Evolutionary conservation across 2,113 vertebrate species (phyloP).

Genomic region (Boleophthalmus pectinirostris): DNA sequence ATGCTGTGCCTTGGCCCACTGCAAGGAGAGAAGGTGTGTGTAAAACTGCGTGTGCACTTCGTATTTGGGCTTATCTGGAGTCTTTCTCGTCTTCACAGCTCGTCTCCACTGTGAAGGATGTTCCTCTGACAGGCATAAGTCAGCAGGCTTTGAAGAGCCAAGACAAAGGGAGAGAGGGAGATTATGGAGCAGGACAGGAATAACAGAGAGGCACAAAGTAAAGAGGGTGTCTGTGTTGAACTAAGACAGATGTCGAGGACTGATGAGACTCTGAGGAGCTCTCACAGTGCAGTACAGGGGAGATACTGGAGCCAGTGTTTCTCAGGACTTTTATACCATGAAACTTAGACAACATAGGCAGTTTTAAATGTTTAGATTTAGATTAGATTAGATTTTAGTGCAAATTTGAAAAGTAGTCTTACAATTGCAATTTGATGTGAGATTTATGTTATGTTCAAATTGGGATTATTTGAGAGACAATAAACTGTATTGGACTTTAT

Average conservation of each 20-base stretch:
- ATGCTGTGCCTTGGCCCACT: slow-evolving; percentile 84
- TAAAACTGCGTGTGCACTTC: slow-evolving; percentile 26
- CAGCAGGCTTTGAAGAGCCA: slow-evolving; percentile 58
- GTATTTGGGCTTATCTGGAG: slow-evolving; percentile 41
- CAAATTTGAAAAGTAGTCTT: not conserved
- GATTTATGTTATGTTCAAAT: too few relatives aligned
- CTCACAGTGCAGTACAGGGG: slow-evolving; percentile 48
- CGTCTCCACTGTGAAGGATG: slow-evolving; percentile 57
- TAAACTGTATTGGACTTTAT: too few relatives aligned
- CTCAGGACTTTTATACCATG: slow-evolving; percentile 16
- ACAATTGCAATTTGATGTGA: too few relatives aligned
- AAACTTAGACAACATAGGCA: not conserved
- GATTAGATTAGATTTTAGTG: not conserved
- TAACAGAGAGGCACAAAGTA: slow-evolving; percentile 26
- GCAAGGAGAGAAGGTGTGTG: slow-evolving; percentile 81
- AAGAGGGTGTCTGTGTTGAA: slow-evolving; percentile 57
- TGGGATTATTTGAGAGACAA: too few relatives aligned
- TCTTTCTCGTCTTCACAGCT: slow-evolving; percentile 27
- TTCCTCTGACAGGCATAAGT: slow-evolving; percentile 66
- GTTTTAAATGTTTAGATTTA: not conserved
- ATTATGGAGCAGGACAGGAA: slow-evolving; percentile 21
- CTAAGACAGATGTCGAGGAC: slow-evolving; percentile 65
- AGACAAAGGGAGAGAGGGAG: slow-evolving; percentile 45
- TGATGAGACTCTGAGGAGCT: slow-evolving; percentile 64
- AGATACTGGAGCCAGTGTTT: slow-evolving; percentile 31